Evolutionary conservation across 2,888 invertebrate species (phyloP), one percentile per base, ranked within the genome.

Genomic region (Linyphia triangularis): DNA sequence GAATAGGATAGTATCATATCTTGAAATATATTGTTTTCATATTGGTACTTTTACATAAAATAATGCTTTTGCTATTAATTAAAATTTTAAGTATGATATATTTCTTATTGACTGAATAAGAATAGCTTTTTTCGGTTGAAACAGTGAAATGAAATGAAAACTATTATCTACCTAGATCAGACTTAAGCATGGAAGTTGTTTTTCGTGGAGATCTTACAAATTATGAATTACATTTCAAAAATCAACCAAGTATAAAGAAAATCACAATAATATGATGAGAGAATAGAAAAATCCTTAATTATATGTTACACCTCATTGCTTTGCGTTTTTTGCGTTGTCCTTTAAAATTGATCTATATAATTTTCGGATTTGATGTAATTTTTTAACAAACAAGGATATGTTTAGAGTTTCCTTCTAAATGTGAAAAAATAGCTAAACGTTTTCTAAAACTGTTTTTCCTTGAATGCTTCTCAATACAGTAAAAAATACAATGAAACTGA

Each of bases 261-360:
- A 61, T 77, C 63, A 40, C n/a, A 40, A 33, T 61, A 26, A 40
- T 37, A 59, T 6, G 30, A 40, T 16, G 43, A 1, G 9, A 63
- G 40, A 24, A 63, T 26, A 59, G n/a, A n/a, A 22, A 63, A 26
- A 61, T 10, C 51, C 61, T 6, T 61, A 77, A 77, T 77, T 61
- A 63, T 77, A 63, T 16, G 61, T 77, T 33, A 40, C 63, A 77
- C 33, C 24, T 26, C 77, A 24, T 77, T 61, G 77, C 37, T 16
- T 61, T 19, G 24, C 37, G 51, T 51, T 51, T 9, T 24, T 16
- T 59, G 16, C 37, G 22, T 37, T 26, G 37, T 28, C 61, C 19
- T 22, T n/a, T 26, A 13, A 16, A 63, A 63, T 24, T 26, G 37
- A 77, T 16, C 19, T 22, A 3, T n/a, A 26, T 51, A 43, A 72